Percentiles rank a stretch among this genome's conserved stretches.
phyloP scores from a whole-genome alignment of 1,140 invertebrate species.

The Hylyphantes graminicola region DNA sequence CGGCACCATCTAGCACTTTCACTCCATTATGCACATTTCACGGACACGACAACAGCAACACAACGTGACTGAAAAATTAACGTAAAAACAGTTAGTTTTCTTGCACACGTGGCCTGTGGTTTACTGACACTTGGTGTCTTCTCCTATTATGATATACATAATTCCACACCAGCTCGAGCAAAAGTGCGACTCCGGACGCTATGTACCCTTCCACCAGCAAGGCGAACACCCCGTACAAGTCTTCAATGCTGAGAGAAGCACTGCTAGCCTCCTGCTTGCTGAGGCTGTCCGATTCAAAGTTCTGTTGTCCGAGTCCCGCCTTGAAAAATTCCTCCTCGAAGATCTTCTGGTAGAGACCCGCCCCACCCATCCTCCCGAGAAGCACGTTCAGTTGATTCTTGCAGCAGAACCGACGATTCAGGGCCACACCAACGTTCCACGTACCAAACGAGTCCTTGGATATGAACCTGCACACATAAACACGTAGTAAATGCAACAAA shows the following conservation, averaged over 20 bases:
- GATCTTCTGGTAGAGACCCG: slow-evolving; percentile 21
- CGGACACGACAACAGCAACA: no score
- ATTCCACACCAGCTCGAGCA: no score
- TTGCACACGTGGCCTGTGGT: no score
- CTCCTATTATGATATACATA: no score
- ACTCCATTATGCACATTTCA: no score
- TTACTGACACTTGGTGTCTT: no score
- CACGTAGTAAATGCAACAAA: no score
- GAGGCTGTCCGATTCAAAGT: not conserved
- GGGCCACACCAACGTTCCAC: not conserved
- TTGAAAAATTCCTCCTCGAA: not conserved
- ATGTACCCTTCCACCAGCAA: not conserved
- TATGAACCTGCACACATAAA: no score
- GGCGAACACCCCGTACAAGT: slow-evolving; percentile 5
- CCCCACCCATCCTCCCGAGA: not conserved
- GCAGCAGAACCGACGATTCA: slow-evolving; percentile 11
- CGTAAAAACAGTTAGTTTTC: no score
- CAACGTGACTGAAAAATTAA: no score
- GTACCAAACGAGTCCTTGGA: slow-evolving; percentile 8
- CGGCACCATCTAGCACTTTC: no score
- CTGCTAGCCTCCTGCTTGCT: not conserved
- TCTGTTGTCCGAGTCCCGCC: not conserved
- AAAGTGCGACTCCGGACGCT: not conserved
- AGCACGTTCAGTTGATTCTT: not conserved
- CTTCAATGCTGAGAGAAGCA: not conserved